Evolutionary conservation across 2,888 invertebrate species (phyloP).

Genomic region (Pterostichus niger): DNA sequence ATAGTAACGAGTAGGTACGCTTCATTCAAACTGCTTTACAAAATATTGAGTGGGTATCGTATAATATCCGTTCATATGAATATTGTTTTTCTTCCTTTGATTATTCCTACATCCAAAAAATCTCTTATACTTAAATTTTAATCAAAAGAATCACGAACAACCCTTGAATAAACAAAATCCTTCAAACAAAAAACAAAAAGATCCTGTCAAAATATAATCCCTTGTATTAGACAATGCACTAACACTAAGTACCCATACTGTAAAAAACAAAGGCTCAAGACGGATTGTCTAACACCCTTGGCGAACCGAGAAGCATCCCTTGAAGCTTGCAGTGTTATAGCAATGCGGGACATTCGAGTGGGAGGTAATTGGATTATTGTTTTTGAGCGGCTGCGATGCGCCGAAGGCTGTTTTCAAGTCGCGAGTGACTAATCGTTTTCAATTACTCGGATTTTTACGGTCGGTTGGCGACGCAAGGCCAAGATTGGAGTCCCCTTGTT

Average conservation of each 20-base stretch:
- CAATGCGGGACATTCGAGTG: constrained; percentile 69
- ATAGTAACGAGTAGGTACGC: too few relatives aligned
- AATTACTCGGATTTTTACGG: constrained; percentile 71
- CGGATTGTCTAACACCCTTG: neutral
- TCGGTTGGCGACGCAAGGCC: constrained; percentile 20
- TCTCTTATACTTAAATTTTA: constrained; percentile 37
- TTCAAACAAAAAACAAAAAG: constrained; percentile 29
- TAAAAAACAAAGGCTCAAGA: constrained; percentile 31
- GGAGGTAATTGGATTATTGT: constrained; percentile 71
- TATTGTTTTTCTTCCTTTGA: constrained; percentile 5
- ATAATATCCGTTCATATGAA: constrained; percentile 6
- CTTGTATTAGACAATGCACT: constrained; percentile 35
- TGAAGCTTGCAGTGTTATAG: too few relatives aligned
- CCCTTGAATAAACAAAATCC: constrained; percentile 17
- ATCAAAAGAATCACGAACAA: constrained; percentile 38
- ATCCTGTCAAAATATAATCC: constrained; percentile 18
- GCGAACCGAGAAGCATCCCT: neutral
- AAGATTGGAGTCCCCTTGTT: constrained; percentile 36
- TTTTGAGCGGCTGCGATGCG: constrained; percentile 69
- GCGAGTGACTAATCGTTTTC: constrained; percentile 71
- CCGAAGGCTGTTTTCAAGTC: constrained; percentile 69
- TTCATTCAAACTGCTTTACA: constrained; percentile 21
- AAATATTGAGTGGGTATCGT: neutral
- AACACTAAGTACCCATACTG: constrained; percentile 21
- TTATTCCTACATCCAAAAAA: constrained; percentile 26